These are phyloP conservation scores for Danio kyathit DNA, from an alignment of 2,797 vertebrate species.

Conservation along the genomic window DNA sequence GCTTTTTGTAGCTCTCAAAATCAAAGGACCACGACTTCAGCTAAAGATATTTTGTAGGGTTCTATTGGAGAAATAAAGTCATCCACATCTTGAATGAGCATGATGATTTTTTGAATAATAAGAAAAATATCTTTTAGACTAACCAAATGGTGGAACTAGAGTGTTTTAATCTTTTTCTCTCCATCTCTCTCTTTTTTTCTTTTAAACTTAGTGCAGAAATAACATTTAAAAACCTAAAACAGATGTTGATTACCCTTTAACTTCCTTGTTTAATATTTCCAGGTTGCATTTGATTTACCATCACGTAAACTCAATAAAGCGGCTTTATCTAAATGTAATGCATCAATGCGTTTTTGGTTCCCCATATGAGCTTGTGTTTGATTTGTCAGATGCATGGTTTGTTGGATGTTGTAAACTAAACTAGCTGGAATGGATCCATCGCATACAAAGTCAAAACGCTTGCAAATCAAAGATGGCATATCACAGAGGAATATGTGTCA, in stretches of 20 bases:
- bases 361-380: background rate
- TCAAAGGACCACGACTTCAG: too few species aligned
- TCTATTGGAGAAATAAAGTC: too few species aligned
- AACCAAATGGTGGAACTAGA: background rate
- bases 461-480: background rate
- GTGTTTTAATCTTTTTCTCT: background rate
- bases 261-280: background rate
- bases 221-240: background rate
- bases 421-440: background rate
- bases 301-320: background rate
- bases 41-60: too few species aligned
- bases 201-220: background rate
- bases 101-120: too few species aligned
- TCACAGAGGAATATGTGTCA: background rate
- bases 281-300: background rate
- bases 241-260: background rate
- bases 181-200: background rate
- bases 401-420: constrained; percentile 4
- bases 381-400: background rate
- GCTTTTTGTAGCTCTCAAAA: too few species aligned
- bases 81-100: too few species aligned
- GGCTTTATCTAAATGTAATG: background rate
- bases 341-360: background rate
- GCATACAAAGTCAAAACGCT: background rate
- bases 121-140: background rate